These are phyloP conservation scores for Oxystoma pomonae DNA, from an alignment of 2,888 invertebrate species.

Conservation along the genomic window DNA sequence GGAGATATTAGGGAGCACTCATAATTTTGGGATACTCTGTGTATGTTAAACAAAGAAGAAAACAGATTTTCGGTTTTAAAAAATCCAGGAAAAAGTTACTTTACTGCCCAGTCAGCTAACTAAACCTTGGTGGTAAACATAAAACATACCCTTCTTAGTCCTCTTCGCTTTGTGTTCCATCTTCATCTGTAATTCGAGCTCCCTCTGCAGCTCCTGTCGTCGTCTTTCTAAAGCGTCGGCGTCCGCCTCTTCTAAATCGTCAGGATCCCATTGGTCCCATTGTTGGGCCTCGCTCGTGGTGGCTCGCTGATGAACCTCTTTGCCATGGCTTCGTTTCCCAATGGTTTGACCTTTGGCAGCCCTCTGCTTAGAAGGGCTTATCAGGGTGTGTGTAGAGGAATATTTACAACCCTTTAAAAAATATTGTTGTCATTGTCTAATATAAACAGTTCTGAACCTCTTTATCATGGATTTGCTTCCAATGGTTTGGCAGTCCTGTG, in stretches of 20 bases:
- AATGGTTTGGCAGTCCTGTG: too few relatives aligned
- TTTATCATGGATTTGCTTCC: slow-evolving; percentile 33
- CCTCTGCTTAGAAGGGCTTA: slow-evolving; percentile 71
- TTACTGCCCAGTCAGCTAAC: too few relatives aligned
- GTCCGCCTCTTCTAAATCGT: slow-evolving; percentile 75
- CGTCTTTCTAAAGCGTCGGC: slow-evolving; percentile 74
- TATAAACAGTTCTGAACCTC: too few relatives aligned
- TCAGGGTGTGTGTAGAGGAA: slow-evolving; percentile 67
- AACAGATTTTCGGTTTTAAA: too few relatives aligned
- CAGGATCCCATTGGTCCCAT: slow-evolving; percentile 74
- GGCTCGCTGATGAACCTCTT: slow-evolving; percentile 43
- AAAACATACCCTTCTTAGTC: slow-evolving; percentile 53
- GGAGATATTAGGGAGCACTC: too few relatives aligned
- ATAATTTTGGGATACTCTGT: too few relatives aligned
- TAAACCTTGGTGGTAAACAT: too few relatives aligned
- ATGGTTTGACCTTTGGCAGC: slow-evolving; percentile 62
- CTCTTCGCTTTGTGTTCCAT: slow-evolving; percentile 69
- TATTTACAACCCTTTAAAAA: slow-evolving; percentile 66
- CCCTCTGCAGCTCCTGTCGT: slow-evolving; percentile 69
- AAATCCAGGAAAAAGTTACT: too few relatives aligned
- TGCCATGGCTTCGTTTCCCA: slow-evolving; percentile 30
- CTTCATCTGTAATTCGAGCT: slow-evolving; percentile 75
- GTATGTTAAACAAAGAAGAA: too few relatives aligned
- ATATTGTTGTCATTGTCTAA: too few relatives aligned
- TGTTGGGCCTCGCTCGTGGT: slow-evolving; percentile 61